Base-by-base conservation (phyloP, 2,113 vertebrate species). In the Tamias sibiricus region DNA sequence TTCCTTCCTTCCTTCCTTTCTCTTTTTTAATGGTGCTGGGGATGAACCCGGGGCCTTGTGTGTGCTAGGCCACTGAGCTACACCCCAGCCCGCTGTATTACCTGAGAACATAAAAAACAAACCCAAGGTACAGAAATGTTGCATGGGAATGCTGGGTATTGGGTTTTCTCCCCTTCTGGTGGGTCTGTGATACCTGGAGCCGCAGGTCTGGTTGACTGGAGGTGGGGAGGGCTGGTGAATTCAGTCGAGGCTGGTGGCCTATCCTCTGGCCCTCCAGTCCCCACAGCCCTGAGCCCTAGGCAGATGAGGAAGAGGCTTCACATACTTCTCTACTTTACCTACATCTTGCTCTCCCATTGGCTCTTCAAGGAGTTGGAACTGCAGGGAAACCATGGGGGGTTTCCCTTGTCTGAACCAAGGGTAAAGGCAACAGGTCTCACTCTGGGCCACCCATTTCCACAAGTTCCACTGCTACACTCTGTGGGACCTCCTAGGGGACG, bases 371-470 rank as follows among this genome's bases (percentile, higher is more conserved):
- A 12, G 12, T 40, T 40, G 40, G 12, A 1, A 4, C 26, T 20
- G 4, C 66, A 66, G 10, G 69, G 49, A 52, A 52, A 19, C 20
- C 17, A 5, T 11, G 26, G 66, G 71, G 28, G 42, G 64, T n/a
- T 32, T 35, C 54, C 8, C n/a, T 12, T 20, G 3, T 62, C 9
- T 62, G 54, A 91, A 64, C 40, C 44, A 8, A 13, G 30, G 42
- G 19, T 14, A 47, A 7, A 26, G 68, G 86, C 12, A 59, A 40
- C 37, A 20, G 4, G 7, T 32, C 57, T 59, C 5, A 5, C 4
- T 2, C 2, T 20, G 17, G 17, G 26, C 28, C 26, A 5, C 28
- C 0, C 54, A 6, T 6, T 54, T 54, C 54, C 17, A 6, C 17
- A 5, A 54, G 54, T 54, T 54, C 54, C 17, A 19, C 54, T 54